These are phyloP conservation scores for Pangasius macronema DNA, from an alignment of 2,797 vertebrate species.

Conservation along the genomic window DNA sequence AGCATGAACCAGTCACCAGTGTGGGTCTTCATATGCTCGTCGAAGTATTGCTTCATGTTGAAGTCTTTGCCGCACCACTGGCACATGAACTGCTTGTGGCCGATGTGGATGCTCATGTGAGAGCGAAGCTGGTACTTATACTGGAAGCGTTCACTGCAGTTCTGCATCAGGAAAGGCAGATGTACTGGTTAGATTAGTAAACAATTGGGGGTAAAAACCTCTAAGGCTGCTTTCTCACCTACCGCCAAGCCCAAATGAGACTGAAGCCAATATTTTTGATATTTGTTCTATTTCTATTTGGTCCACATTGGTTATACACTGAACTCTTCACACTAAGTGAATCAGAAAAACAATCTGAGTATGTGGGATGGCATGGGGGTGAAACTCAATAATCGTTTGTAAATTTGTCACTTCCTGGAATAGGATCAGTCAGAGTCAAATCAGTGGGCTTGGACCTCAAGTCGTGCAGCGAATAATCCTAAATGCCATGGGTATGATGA, in stretches of 20 bases:
- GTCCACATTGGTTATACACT: background rate
- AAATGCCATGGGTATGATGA: too few relatives aligned
- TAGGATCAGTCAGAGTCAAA: background rate
- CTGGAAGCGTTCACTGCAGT: slow-evolving; percentile 84
- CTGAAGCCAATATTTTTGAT: background rate
- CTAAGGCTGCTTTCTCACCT: background rate
- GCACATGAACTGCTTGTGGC: slow-evolving; percentile 86
- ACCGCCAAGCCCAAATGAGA: background rate
- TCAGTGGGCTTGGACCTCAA: background rate
- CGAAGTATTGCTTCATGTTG: slow-evolving; percentile 86
- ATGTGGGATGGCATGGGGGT: background rate
- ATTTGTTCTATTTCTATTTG: background rate
- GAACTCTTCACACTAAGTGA: background rate
- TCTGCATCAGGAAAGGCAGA: slow-evolving; percentile 61
- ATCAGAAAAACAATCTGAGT: background rate
- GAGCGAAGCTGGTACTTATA: slow-evolving; percentile 81
- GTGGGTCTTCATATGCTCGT: slow-evolving; percentile 85
- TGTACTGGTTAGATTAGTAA: background rate
- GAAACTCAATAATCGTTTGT: background rate
- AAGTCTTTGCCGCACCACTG: slow-evolving; percentile 86
- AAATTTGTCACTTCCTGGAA: background rate
- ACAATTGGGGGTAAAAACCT: background rate
- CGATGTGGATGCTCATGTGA: slow-evolving; percentile 85
- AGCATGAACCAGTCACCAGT: slow-evolving; percentile 66
- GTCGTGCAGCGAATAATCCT: background rate